A percentile compares a stretch with the other conserved stretches of the same genome.
These are phyloP conservation scores for Psammodynastes pulverulentus DNA, from an alignment of 2,113 vertebrate species.

Conservation along the genomic window DNA sequence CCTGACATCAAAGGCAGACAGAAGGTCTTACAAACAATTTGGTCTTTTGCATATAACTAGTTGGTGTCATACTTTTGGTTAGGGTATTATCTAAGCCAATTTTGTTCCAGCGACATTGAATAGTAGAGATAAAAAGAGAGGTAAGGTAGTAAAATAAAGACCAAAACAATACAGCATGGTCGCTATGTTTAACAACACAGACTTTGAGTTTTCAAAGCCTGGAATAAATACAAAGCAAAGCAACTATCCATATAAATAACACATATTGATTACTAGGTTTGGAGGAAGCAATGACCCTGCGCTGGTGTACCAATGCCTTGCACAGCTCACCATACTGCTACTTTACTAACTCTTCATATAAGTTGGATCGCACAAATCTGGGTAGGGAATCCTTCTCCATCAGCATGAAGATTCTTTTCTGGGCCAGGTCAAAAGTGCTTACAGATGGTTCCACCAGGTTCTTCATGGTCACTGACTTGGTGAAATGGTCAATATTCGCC, in stretches of 20 bases:
- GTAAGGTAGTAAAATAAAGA: constrained; percentile 4
- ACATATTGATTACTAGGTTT: constrained; percentile 10
- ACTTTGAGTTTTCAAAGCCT: constrained; percentile 15
- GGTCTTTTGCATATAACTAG: neutral
- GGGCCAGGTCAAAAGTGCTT: constrained; percentile 86
- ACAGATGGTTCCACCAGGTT: constrained; percentile 86
- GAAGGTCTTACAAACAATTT: neutral
- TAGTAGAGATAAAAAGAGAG: neutral
- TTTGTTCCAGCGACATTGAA: neutral
- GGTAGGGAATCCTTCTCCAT: constrained; percentile 98
- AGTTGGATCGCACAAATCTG: constrained; percentile 86
- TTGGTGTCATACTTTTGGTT: neutral
- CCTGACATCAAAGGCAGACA: neutral
- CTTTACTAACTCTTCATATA: constrained; percentile 84
- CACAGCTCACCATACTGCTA: constrained; percentile 62
- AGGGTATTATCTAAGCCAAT: neutral
- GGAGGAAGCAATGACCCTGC: constrained; percentile 18
- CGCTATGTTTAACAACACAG: constrained; percentile 17
- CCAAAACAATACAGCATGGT: constrained; percentile 3
- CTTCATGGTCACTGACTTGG: constrained; percentile 88
- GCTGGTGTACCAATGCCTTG: neutral
- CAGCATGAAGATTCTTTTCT: constrained; percentile 87
- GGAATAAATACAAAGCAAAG: constrained; percentile 44
- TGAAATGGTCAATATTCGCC: constrained; percentile 97
- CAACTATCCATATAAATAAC: neutral